Evolutionary conservation across 2,888 invertebrate genomes (phyloP).

Genomic region (Rhingia rostrata): DNA sequence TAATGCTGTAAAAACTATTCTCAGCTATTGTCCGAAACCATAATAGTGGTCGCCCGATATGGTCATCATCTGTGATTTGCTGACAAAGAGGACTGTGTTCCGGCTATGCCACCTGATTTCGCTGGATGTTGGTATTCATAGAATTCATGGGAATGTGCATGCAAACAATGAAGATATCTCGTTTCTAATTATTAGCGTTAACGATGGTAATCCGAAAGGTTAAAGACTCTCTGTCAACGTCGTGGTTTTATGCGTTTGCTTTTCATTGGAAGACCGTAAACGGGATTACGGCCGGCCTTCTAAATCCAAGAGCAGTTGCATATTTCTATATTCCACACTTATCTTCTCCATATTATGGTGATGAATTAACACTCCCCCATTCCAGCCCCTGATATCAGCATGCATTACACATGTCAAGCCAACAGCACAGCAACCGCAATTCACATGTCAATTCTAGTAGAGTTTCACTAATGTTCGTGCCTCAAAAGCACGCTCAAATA

Average conservation of each 20-base stretch:
- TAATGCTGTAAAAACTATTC: slow-evolving; percentile 5
- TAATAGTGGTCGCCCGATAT: slow-evolving; percentile 35
- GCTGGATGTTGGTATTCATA: not conserved
- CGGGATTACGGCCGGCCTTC: not conserved
- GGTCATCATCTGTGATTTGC: slow-evolving; percentile 37
- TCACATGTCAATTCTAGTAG: not conserved
- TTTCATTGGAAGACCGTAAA: slow-evolving; percentile 1
- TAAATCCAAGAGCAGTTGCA: not conserved
- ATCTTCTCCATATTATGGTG: too few species aligned
- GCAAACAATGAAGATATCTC: slow-evolving; percentile 20
- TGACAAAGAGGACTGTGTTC: slow-evolving; percentile 13
- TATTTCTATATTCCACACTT: too few species aligned
- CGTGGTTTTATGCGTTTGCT: not conserved
- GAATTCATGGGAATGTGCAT: not conserved
- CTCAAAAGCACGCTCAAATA: not conserved
- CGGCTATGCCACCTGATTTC: not conserved
- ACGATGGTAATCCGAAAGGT: slow-evolving; percentile 25
- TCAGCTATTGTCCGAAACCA: slow-evolving; percentile 42
- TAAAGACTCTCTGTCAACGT: slow-evolving; percentile 24
- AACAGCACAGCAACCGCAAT: not conserved
- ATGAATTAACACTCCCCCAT: too few species aligned
- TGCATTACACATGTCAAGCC: not conserved
- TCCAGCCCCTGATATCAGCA: not conserved
- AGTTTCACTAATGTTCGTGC: not conserved
- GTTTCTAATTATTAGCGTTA: slow-evolving; percentile 46